phyloP scores from a whole-genome alignment of 2,888 invertebrate genomes.

The Eupithecia subumbrata region DNA sequence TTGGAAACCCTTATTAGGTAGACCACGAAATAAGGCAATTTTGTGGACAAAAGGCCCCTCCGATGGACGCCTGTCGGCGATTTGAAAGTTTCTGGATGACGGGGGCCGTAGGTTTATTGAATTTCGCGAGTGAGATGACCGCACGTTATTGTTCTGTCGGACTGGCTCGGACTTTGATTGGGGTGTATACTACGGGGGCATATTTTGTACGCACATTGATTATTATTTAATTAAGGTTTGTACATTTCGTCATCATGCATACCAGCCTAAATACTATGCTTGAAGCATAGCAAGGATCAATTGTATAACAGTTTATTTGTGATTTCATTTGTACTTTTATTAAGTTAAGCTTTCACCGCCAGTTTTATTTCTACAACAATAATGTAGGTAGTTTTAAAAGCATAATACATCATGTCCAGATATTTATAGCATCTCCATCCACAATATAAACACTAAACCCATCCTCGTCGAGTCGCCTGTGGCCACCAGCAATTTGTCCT shows the following conservation, averaged over 20 bases:
- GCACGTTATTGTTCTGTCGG: constrained; percentile 74
- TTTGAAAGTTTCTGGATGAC: constrained; percentile 79
- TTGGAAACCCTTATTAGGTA: constrained; percentile 78
- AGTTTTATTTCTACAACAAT: neutral
- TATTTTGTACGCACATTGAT: constrained; percentile 57
- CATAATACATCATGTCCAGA: constrained; percentile 15
- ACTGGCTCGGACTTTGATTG: constrained; percentile 61
- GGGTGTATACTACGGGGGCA: constrained; percentile 53
- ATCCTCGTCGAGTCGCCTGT: constrained; percentile 51
- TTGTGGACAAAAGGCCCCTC: constrained; percentile 78
- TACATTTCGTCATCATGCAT: neutral
- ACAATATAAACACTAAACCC: constrained; percentile 46
- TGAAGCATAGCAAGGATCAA: neutral
- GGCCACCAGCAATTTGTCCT: constrained; percentile 69
- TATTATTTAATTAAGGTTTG: constrained; percentile 57
- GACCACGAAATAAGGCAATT: constrained; percentile 79
- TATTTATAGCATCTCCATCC: constrained; percentile 25
- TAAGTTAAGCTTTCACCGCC: neutral
- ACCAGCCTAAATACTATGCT: neutral
- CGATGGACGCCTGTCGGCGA: constrained; percentile 65
- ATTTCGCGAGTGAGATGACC: constrained; percentile 76
- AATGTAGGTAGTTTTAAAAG: neutral
- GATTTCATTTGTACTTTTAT: neutral
- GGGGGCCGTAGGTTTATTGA: constrained; percentile 75
- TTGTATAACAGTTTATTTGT: neutral